Evolutionary conservation across 2,888 invertebrate genomes (phyloP), one percentile per base, ranked within the genome.

Genomic region (Nemoura dubitans): DNA sequence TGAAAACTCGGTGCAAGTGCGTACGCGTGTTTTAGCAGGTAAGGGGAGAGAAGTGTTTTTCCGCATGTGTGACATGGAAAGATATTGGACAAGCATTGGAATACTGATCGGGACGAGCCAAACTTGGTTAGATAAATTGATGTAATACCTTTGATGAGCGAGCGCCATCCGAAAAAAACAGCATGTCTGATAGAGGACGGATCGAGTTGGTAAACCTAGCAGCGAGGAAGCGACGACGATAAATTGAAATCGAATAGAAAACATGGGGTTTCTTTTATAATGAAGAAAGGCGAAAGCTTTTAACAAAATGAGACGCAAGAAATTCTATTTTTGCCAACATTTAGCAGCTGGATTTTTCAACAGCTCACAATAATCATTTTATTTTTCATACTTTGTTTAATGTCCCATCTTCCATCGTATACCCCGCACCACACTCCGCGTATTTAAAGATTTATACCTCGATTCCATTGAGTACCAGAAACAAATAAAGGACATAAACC

Each of bases 401-500:
- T 81, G 6, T 59, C 21, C 21, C 59, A 59, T 59, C 59, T 59
- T 59, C 6, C 21, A n/a, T n/a, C n/a, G 3, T 21, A 29, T 81
- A 29, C 30, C 81, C 5, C 30, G 29, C 81, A 29, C 28, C 30
- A n/a, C 27, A 27, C 28, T 21, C 29, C 30, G 81, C 76, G 26
- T 43, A 76, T 76, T 84, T 29, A 6, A 84, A 76, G 84, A 84
- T 84, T 84, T 84, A 84, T 76, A 3, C 7, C 76, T 29, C 59
- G 84, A 84, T 84, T 29, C 29, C 84, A 84, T 84, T 76, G 84
- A 84, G 84, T 76, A 84, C 84, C 27, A 30, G 83, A 30, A 42
- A n/a, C 36, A 84, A 84, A 84, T 84, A 59, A 59, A 84, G 28
- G 76, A 84, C 84, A 84, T 84, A 84, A 84, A 84, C 84, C 84